These are phyloP conservation scores for Eupsilia transversa DNA, from an alignment of 2,888 invertebrate genomes.

Conservation along the genomic window DNA sequence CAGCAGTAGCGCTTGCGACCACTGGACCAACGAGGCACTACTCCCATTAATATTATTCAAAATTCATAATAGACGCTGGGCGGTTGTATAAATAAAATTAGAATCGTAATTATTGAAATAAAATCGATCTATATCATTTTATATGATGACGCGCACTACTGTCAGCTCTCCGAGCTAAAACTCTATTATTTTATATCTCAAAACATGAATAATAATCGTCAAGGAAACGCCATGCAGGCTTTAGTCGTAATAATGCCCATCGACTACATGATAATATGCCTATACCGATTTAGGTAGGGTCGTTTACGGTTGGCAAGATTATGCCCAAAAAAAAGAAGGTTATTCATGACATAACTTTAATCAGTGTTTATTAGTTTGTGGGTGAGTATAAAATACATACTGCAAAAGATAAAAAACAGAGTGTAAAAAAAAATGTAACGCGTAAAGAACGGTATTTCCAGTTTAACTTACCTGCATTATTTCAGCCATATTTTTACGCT, in stretches of 20 bases:
- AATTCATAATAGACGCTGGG: not conserved
- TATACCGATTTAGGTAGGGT: not conserved
- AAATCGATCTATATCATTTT: not conserved
- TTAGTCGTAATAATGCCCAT: too few species aligned
- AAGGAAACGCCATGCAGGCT: too few species aligned
- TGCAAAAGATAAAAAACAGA: not conserved
- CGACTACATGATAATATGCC: not conserved
- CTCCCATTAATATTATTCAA: not conserved
- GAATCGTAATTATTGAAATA: not conserved
- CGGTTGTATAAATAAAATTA: not conserved
- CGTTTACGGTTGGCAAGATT: not conserved
- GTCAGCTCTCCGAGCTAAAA: too few species aligned
- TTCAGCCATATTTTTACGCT: conserved; percentile 30
- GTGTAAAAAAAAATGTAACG: not conserved
- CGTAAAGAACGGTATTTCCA: not conserved
- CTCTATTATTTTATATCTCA: not conserved
- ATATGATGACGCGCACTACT: not conserved
- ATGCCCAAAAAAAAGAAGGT: not conserved
- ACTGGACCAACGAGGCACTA: too few species aligned
- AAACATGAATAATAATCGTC: too few species aligned
- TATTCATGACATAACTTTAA: not conserved
- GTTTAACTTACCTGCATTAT: conserved; percentile 18
- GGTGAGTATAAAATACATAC: not conserved
- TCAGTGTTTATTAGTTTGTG: not conserved
- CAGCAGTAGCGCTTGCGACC: too few species aligned